phyloP scores from a whole-genome alignment of 2,797 vertebrate species.

The Cebuella pygmaea region DNA sequence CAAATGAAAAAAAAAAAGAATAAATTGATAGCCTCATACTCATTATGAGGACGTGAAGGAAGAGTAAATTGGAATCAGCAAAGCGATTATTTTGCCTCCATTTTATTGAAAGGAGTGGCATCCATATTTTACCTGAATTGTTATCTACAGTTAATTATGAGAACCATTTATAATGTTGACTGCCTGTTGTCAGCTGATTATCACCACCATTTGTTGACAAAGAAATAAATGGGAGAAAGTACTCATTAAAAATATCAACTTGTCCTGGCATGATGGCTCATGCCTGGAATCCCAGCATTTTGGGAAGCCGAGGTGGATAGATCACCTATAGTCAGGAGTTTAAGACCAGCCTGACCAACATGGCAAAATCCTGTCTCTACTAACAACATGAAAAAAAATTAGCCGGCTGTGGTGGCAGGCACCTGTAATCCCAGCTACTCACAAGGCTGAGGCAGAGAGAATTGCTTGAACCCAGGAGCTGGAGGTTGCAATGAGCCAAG shows the following conservation, averaged over 20 bases:
- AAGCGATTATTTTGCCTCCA: background rate
- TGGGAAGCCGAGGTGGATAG: background rate
- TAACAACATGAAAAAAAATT: background rate
- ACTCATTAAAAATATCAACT: background rate
- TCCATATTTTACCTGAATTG: background rate
- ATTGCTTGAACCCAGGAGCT: background rate
- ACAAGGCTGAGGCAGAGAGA: background rate
- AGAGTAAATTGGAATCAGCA: background rate
- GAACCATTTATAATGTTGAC: constrained; percentile 30
- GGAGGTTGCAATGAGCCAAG: background rate
- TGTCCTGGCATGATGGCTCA: no score
- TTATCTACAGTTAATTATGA: background rate
- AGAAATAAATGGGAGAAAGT: background rate
- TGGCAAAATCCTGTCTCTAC: background rate
- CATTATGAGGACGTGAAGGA: background rate
- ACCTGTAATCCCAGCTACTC: background rate
- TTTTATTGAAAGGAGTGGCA: background rate
- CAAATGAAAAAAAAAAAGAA: background rate
- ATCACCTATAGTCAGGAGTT: background rate
- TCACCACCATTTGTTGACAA: background rate
- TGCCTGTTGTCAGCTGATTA: background rate
- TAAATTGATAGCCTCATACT: background rate
- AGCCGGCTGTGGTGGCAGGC: background rate
- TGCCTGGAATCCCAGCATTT: background rate
- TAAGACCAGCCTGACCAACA: background rate